Conservation (phyloP, 2,113 vertebrate species). For the Etheostoma cragini region DNA sequence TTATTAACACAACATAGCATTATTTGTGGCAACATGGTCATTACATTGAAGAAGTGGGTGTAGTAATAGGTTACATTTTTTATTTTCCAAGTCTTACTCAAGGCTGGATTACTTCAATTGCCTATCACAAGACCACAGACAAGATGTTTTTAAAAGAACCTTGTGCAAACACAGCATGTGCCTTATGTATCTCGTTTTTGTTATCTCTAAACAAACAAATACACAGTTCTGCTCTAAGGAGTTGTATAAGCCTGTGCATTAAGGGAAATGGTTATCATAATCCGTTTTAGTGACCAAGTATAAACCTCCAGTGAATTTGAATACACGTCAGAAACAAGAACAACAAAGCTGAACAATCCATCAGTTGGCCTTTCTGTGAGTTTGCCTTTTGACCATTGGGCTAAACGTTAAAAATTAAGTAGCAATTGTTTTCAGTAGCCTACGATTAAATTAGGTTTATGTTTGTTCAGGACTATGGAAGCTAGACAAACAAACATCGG, state of each 20-base stretch:
- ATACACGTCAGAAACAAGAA: too few species aligned
- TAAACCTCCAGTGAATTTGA: too few species aligned
- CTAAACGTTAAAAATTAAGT: too few species aligned
- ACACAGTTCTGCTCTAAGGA: not conserved
- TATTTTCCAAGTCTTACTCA: not conserved
- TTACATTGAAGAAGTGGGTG: not conserved
- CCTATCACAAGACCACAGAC: slow-evolving; percentile 5
- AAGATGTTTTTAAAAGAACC: not conserved
- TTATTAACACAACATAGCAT: not conserved
- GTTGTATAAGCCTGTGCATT: not conserved
- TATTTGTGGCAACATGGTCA: not conserved
- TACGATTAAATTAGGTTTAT: not conserved
- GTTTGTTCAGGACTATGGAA: not conserved
- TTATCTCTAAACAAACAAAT: slow-evolving; percentile 2
- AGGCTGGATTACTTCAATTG: not conserved
- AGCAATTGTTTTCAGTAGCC: not conserved
- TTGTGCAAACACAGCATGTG: not conserved
- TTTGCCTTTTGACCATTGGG: not conserved
- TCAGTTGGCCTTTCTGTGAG: not conserved
- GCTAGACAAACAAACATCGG: not conserved
- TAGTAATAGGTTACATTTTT: not conserved
- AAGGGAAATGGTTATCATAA: not conserved
- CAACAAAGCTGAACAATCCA: not conserved
- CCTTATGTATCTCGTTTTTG: not conserved
- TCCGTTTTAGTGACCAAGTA: too few species aligned